These are phyloP conservation scores for Coelinius sp. DNA, from an alignment of 2,888 invertebrate genomes.

Conservation along the genomic window DNA sequence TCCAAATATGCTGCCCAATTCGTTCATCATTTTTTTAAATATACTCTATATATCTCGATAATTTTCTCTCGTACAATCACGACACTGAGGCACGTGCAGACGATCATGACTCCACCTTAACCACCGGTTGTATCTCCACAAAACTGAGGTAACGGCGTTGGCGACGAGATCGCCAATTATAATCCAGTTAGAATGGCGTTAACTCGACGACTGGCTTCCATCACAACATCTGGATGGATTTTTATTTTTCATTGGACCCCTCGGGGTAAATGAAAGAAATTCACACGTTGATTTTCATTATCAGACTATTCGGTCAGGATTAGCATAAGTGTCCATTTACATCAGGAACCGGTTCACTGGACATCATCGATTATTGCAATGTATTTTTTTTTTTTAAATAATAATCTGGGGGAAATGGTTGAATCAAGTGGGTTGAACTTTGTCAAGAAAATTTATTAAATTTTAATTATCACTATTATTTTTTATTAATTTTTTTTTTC, in stretches of 20 bases:
- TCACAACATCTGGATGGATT: conserved; percentile 7
- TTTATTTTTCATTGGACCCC: neutral
- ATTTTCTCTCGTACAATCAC: neutral
- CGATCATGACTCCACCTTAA: conserved; percentile 40
- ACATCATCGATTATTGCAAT: conserved; percentile 4
- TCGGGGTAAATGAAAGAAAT: neutral
- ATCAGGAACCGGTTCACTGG: conserved; percentile 31
- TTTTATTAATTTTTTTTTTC: neutral
- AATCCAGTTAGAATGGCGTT: conserved; percentile 42
- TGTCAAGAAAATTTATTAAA: too few species aligned
- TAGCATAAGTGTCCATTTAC: conserved; percentile 41
- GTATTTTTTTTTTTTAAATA: neutral
- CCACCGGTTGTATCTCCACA: conserved; percentile 34
- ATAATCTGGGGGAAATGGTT: neutral
- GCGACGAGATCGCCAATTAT: conserved; percentile 35
- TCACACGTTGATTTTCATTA: conserved; percentile 40
- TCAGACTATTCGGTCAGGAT: conserved; percentile 46
- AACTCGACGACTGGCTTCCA: conserved; percentile 17
- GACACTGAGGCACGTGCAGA: conserved; percentile 36
- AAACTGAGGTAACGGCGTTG: conserved; percentile 11
- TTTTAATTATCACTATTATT: neutral
- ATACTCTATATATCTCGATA: neutral
- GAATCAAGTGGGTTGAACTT: neutral
- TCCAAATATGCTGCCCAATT: neutral
- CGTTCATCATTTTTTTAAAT: neutral